Conservation (phyloP, 2,888 invertebrate genomes). For the Drosophila barbarae region DNA sequence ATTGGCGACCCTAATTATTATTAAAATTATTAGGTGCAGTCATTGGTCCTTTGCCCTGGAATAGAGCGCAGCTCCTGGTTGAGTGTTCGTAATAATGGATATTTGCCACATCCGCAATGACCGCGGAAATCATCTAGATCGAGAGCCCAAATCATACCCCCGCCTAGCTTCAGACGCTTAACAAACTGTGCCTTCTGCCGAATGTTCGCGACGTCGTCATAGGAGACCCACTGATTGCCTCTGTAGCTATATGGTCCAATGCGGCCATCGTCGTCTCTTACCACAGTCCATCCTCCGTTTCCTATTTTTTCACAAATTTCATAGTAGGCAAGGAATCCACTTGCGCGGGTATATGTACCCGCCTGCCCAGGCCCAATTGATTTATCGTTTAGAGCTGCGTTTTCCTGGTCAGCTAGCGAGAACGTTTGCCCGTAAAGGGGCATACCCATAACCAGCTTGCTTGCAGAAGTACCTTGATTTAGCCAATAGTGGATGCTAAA, state of each 20-base stretch:
- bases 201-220: conserved; percentile 85
- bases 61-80: conserved; percentile 82
- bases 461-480: conserved; percentile 83
- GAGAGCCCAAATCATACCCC: conserved; percentile 89
- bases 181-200: conserved; percentile 83
- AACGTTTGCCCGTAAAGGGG: conserved; percentile 90
- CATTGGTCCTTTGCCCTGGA: conserved; percentile 77
- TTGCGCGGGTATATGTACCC: conserved; percentile 85
- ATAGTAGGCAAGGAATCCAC: conserved; percentile 88
- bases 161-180: conserved; percentile 83
- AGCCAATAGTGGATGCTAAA: conserved; percentile 88
- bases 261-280: conserved; percentile 82
- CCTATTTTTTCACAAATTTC: conserved; percentile 86
- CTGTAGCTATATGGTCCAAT: conserved; percentile 87
- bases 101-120: conserved; percentile 84
- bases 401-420: conserved; percentile 81
- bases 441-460: conserved; percentile 86
- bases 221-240: conserved; percentile 89
- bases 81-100: conserved; percentile 85
- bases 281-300: conserved; percentile 82
- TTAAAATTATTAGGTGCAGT: conserved; percentile 79
- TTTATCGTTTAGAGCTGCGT: conserved; percentile 82
- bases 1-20: background rate
- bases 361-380: conserved; percentile 85
- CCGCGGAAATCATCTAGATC: conserved; percentile 89